Conservation (phyloP, 1,140 invertebrate genomes). For the Zelostemma sp. region DNA sequence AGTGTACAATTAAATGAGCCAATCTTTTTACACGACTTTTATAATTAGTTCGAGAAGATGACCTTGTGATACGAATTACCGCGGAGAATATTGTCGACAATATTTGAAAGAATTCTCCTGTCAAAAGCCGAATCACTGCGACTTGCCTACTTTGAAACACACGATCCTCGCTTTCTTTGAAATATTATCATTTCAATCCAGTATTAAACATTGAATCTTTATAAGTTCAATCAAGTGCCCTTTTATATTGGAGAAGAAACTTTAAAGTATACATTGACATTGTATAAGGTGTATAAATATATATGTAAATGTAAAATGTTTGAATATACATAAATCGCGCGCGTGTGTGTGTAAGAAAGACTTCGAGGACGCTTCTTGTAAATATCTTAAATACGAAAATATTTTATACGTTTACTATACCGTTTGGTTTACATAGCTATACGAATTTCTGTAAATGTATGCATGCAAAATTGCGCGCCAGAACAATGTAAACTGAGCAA, state of each 20-base stretch:
- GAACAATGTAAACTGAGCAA: constrained; percentile 54
- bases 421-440: constrained; percentile 37
- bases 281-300: constrained; percentile 40
- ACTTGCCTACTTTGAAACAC: constrained; percentile 16
- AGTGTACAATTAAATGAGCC: not conserved
- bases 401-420: constrained; percentile 64
- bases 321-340: constrained; percentile 41
- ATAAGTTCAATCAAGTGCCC: constrained; percentile 66
- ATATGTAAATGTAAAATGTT: constrained; percentile 34
- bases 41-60: not conserved
- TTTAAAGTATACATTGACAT: constrained; percentile 42
- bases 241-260: constrained; percentile 60
- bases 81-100: constrained; percentile 8
- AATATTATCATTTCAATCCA: constrained; percentile 33
- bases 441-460: constrained; percentile 29
- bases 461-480: constrained; percentile 21
- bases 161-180: constrained; percentile 26
- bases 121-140: constrained; percentile 21
- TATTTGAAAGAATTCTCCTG: constrained; percentile 13
- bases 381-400: constrained; percentile 58
- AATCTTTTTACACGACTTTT: constrained; percentile 1
- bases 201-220: constrained; percentile 49
- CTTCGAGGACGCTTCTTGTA: constrained; percentile 52
- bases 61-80: not conserved
- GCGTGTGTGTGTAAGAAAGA: constrained; percentile 23